A percentile compares a stretch with the other conserved stretches of the same genome.
These are phyloP conservation scores for Urocitellus parryii DNA, from an alignment of 2,113 vertebrate species.

Conservation along the genomic window DNA sequence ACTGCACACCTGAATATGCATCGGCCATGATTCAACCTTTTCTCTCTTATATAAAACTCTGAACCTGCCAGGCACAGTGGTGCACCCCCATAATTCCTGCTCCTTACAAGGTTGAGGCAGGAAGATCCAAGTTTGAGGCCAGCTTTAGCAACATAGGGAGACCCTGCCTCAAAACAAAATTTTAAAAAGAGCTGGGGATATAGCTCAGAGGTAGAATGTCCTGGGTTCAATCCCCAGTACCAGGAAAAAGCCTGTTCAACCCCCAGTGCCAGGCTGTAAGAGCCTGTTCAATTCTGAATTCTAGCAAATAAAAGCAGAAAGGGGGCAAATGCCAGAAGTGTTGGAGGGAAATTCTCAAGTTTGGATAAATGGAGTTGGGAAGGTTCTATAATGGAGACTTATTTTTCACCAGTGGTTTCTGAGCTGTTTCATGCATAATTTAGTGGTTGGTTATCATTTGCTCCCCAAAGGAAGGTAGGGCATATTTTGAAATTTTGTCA, in stretches of 20 bases:
- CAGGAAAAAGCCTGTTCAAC: neutral
- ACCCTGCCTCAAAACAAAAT: neutral
- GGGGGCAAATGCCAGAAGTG: neutral
- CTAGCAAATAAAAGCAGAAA: neutral
- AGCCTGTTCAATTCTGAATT: conserved; percentile 1
- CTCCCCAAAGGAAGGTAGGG: conserved; percentile 49
- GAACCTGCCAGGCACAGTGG: neutral
- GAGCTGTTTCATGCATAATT: conserved; percentile 21
- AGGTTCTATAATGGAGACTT: neutral
- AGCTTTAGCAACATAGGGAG: neutral
- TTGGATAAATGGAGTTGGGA: neutral
- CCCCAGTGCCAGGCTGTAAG: neutral
- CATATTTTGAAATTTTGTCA: conserved; percentile 59
- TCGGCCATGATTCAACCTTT: neutral
- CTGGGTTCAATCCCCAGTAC: neutral
- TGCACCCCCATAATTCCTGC: neutral
- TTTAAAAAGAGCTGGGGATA: no score
- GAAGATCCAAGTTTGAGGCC: neutral
- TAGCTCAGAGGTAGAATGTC: neutral
- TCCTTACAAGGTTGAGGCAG: neutral
- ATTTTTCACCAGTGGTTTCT: neutral
- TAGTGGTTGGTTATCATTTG: neutral
- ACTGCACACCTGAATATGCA: neutral
- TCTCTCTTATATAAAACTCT: neutral
- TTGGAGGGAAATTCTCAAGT: neutral